Conservation (phyloP, 2,888 invertebrate genomes). For the Timema cristinae region DNA sequence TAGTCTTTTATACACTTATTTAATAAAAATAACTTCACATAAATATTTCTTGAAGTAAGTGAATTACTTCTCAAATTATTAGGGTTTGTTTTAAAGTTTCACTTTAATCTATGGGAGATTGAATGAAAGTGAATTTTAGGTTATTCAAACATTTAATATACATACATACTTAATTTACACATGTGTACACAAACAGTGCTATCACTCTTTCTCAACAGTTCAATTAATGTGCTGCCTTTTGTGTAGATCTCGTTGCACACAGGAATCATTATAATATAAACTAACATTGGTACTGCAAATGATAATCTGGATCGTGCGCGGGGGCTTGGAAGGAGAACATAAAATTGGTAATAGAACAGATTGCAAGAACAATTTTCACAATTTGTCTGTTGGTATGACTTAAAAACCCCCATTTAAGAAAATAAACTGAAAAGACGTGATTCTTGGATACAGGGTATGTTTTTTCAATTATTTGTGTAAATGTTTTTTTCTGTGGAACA, state of each 20-base stretch:
- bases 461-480: slow-evolving; percentile 81
- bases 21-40: too few relatives aligned
- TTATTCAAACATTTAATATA: too few relatives aligned
- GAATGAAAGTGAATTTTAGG: too few relatives aligned
- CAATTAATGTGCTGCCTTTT: slow-evolving; percentile 32
- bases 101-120: too few relatives aligned
- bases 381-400: slow-evolving; percentile 27
- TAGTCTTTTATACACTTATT: too few relatives aligned
- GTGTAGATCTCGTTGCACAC: slow-evolving; percentile 30
- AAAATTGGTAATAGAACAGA: slow-evolving; percentile 10
- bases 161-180: too few relatives aligned
- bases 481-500: slow-evolving; percentile 34
- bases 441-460: slow-evolving; percentile 93
- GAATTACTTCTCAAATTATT: too few relatives aligned
- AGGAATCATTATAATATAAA: slow-evolving; percentile 21
- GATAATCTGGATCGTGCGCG: slow-evolving; percentile 28
- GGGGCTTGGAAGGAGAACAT: slow-evolving; percentile 19
- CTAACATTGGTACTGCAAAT: slow-evolving; percentile 29
- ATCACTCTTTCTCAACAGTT: slow-evolving; percentile 28
- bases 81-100: too few relatives aligned
- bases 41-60: too few relatives aligned
- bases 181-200: slow-evolving; percentile 21
- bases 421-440: slow-evolving; percentile 48
- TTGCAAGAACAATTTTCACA: slow-evolving; percentile 29
- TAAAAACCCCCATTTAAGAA: slow-evolving; percentile 28